Percentiles rank a stretch among this genome's conserved stretches.
phyloP scores from a whole-genome alignment of 2,113 vertebrate genomes.

The Pedetes capensis region DNA sequence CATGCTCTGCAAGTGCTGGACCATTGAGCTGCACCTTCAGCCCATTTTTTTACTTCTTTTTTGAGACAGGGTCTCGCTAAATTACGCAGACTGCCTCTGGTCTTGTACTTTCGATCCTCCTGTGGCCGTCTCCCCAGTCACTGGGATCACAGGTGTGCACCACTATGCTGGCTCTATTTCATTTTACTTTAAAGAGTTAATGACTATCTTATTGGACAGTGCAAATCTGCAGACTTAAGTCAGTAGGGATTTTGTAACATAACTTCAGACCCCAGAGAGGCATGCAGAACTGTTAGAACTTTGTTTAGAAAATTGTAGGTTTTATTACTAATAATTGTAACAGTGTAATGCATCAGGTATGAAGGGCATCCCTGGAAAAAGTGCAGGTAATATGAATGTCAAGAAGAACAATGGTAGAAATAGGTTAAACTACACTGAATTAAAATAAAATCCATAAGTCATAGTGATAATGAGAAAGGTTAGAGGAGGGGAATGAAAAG shows the following conservation, averaged over 20 bases:
- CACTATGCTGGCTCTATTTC: no score
- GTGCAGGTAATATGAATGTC: background rate
- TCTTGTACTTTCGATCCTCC: no score
- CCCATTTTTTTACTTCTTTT: no score
- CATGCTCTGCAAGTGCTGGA: no score
- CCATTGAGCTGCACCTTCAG: no score
- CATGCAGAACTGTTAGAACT: background rate
- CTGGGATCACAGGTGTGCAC: no score
- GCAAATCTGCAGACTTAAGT: background rate
- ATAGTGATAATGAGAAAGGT: background rate
- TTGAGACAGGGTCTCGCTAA: no score
- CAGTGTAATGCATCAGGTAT: background rate
- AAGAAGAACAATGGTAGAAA: slow-evolving; percentile 8
- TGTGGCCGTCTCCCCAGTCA: no score
- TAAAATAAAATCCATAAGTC: background rate
- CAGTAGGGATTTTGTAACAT: background rate
- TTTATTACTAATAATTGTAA: background rate
- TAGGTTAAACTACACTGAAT: background rate
- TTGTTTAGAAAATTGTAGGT: background rate
- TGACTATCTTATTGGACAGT: background rate
- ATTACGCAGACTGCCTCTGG: no score
- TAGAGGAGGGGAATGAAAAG: background rate
- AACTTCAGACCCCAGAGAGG: background rate
- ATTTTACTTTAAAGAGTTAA: background rate
- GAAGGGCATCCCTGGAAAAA: background rate